Conservation (phyloP, 2,888 invertebrate genomes). For the Lepetodrilus schrolli region DNA sequence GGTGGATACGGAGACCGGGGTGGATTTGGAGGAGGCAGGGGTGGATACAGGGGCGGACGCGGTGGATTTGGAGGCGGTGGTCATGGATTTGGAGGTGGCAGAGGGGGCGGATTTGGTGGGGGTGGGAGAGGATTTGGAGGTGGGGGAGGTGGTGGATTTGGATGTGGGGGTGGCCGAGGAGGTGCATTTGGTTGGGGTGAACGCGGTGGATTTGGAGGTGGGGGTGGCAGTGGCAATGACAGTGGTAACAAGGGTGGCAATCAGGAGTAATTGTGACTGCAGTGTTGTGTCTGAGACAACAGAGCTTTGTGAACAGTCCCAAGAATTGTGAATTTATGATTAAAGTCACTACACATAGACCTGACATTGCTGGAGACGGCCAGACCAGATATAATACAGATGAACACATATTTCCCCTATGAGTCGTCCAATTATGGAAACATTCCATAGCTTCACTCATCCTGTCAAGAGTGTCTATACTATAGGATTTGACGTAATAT, state of each 20-base stretch:
- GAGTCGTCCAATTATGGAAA: too few relatives aligned
- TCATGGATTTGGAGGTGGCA: conserved; percentile 35
- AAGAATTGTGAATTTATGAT: too few relatives aligned
- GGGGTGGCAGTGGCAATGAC: conserved; percentile 39
- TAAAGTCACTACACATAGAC: too few relatives aligned
- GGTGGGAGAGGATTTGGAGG: conserved; percentile 56
- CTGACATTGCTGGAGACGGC: too few relatives aligned
- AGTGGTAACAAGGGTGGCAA: conserved; percentile 30
- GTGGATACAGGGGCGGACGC: conserved; percentile 40
- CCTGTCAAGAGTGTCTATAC: too few relatives aligned
- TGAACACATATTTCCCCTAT: too few relatives aligned
- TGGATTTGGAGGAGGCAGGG: conserved; percentile 36
- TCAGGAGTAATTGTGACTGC: background rate
- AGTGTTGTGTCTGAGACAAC: too few relatives aligned
- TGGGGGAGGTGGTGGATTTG: conserved; percentile 47
- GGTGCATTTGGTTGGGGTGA: conserved; percentile 24
- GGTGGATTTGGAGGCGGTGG: conserved; percentile 36
- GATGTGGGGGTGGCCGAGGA: conserved; percentile 34
- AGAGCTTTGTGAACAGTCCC: too few relatives aligned
- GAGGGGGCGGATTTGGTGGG: conserved; percentile 30
- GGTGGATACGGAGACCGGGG: conserved; percentile 34
- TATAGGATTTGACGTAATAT: too few relatives aligned
- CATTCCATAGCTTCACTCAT: too few relatives aligned
- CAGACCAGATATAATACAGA: too few relatives aligned
- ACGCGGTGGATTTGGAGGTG: conserved; percentile 59